Percentiles rank a stretch among this genome's conserved stretches.
Conservation (phyloP, 2,113 vertebrate species). For the Cairina moschata region DNA sequence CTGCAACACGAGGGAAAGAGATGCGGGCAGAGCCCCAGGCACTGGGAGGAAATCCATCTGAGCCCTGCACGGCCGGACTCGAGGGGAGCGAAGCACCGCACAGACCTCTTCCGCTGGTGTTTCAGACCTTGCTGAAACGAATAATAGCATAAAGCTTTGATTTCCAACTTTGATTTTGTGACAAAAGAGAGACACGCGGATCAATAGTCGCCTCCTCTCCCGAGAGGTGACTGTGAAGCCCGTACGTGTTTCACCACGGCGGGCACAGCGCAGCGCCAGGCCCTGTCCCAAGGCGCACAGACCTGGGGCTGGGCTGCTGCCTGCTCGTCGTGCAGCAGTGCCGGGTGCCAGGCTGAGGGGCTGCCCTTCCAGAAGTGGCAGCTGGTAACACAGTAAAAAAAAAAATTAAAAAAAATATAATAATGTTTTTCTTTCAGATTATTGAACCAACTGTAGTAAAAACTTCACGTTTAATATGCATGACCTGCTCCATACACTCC, state of each 20-base stretch:
- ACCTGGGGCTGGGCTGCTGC: neutral
- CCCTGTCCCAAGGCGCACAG: neutral
- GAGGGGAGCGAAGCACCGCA: fast-evolving
- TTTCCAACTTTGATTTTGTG: neutral
- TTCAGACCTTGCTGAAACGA: neutral
- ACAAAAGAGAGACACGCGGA: neutral
- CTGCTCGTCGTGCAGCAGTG: neutral
- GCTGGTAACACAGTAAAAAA: neutral
- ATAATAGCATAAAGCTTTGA: neutral
- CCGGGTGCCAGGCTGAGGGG: neutral
- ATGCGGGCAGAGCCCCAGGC: too few relatives aligned
- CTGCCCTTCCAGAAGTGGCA: conserved; percentile 5
- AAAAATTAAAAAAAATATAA: too few relatives aligned
- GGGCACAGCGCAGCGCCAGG: too few relatives aligned
- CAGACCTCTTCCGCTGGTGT: neutral
- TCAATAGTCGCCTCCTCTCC: neutral
- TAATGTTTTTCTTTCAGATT: neutral
- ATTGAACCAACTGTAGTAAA: conserved; percentile 13
- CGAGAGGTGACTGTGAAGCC: neutral
- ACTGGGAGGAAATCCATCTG: fast-evolving
- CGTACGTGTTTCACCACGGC: fast-evolving
- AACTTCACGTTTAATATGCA: conserved; percentile 26
- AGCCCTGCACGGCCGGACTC: fast-evolving
- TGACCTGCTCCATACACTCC: neutral
- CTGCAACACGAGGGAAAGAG: too few relatives aligned